These are phyloP conservation scores for Philonicus albiceps DNA, from an alignment of 2,888 invertebrate species.

Conservation along the genomic window DNA sequence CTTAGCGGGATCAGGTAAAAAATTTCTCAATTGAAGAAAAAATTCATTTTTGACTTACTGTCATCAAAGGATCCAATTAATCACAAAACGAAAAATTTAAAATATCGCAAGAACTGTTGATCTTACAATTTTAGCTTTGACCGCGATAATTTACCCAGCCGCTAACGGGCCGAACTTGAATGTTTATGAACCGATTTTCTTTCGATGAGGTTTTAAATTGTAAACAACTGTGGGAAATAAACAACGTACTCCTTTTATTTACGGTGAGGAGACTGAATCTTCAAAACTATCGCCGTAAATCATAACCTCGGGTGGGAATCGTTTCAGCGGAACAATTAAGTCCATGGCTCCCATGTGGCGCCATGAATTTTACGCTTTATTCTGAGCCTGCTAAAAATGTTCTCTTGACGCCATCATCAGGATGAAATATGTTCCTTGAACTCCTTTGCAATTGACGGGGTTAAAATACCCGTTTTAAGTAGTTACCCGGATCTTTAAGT, in stretches of 20 bases:
- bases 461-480: not conserved
- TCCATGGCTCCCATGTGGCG: not conserved
- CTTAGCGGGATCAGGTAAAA: no score
- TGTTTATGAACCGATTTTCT: slow-evolving; percentile 4
- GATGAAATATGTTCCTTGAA: not conserved
- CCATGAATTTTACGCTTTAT: not conserved
- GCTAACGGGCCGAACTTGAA: not conserved
- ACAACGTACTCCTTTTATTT: not conserved
- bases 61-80: not conserved
- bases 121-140: not conserved
- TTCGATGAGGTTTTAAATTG: not conserved
- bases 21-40: not conserved
- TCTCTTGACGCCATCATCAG: not conserved
- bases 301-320: not conserved
- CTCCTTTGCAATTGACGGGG: not conserved
- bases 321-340: not conserved
- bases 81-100: not conserved
- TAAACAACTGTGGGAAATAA: slow-evolving; percentile 31
- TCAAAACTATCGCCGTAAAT: slow-evolving; percentile 9
- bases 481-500: not conserved
- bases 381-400: not conserved
- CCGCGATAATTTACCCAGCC: not conserved
- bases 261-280: not conserved
- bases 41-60: not conserved
- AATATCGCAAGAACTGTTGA: not conserved